phyloP scores from a whole-genome alignment of 1,140 invertebrate genomes.

The Pantala flavescens region DNA sequence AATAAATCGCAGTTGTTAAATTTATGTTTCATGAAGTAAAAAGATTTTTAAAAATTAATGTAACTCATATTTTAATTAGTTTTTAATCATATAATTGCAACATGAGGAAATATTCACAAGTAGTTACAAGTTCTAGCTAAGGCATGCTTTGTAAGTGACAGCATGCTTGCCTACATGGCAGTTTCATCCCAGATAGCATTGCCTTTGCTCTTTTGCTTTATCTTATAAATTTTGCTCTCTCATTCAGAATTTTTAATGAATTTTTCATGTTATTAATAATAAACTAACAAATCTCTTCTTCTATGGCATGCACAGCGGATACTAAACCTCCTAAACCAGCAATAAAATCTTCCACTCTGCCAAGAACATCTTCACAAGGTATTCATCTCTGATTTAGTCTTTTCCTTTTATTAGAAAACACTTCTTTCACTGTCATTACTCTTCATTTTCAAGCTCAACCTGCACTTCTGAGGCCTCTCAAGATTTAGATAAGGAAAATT shows the following conservation, averaged over 20 bases:
- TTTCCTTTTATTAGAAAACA: background rate
- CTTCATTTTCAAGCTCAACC: too few species aligned
- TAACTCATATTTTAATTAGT: too few species aligned
- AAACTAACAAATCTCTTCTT: constrained; percentile 4
- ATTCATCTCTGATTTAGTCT: constrained; percentile 33
- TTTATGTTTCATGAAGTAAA: too few species aligned
- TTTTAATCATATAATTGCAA: background rate
- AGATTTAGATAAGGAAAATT: too few species aligned
- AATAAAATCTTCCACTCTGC: constrained; percentile 87
- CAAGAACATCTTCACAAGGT: constrained; percentile 86
- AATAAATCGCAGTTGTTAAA: too few species aligned
- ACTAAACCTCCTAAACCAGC: constrained; percentile 87
- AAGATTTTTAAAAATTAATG: too few species aligned
- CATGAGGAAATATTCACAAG: background rate
- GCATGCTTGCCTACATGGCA: background rate
- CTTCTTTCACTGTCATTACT: too few species aligned
- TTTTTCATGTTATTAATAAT: background rate
- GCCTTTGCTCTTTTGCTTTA: constrained; percentile 6
- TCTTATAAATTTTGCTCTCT: constrained; percentile 8
- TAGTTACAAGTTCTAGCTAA: background rate
- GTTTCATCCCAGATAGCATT: background rate
- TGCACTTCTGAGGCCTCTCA: too few species aligned
- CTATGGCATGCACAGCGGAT: constrained; percentile 50
- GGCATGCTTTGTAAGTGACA: background rate
- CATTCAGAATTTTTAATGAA: background rate